Base-by-base conservation (phyloP, 2,797 vertebrate species). In the Gila robusta region DNA sequence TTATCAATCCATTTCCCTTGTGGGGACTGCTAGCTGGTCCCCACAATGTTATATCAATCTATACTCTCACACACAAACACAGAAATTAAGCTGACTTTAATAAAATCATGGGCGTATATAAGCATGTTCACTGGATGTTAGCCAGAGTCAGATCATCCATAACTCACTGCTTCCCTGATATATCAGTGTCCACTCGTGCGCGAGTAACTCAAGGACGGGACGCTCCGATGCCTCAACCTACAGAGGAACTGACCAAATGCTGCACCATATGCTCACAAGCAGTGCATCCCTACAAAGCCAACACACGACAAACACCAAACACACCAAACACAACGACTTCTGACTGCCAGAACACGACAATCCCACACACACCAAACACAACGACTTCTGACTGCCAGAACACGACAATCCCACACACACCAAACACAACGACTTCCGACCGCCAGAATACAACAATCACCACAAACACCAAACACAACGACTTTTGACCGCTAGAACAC, bases 201-300 rank as follows among this genome's bases (percentile, higher is more conserved):
- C 49, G n/a, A 54, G 6, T 84, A 70, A 73, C 49, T 35, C 19
- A 56, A 85, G 84, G 28, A 69, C 28, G 69, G 59, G 62, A 41
- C n/a, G 79, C 79, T 62, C 82, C 59, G 73, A 71, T 44, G 82
- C 72, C 59, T 62, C 78, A 67, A 12, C 35, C 41, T 74, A 83
- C 41, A 77, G 77, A 70, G 26, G 17, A 82, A 66, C 66, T 16
- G 10, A 87, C 81, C n/a, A n/a, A n/a, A n/a, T n/a, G n/a, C n/a
- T n/a, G n/a, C n/a, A n/a, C n/a, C 89, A 90, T 86, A 90, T 90
- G 89, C 79, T 83, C 87, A 82, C 47, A 72, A 82, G 54, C 76
- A 28, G 49, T 28, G n/a, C 71, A 67, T 28, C 47, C 72, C 47
- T 67, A 21, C 37, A 41, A 47, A 10, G 8, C 54, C 76, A 39